phyloP scores from a whole-genome alignment of 2,797 vertebrate genomes.

The Notolepis coatsorum region DNA sequence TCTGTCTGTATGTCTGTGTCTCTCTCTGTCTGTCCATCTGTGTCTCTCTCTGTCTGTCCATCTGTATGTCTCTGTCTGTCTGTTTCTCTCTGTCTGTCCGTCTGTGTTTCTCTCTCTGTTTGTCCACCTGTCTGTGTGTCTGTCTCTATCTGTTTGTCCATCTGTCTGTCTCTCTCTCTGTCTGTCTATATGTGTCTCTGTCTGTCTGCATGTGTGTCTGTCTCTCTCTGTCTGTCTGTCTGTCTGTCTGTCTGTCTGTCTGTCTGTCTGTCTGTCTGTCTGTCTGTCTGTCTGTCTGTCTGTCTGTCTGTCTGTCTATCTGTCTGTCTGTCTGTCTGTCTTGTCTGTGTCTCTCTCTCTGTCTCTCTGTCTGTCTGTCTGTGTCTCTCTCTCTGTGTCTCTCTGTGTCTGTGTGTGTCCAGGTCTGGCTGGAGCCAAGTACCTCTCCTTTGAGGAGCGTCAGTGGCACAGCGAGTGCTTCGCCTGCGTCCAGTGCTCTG shows the following conservation, averaged over 20 bases:
- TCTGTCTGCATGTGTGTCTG: neutral
- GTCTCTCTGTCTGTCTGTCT: neutral
- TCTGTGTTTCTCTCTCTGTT: neutral
- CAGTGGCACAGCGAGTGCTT: constrained; percentile 98
- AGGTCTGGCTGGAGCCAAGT: constrained; percentile 92
- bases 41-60: neutral
- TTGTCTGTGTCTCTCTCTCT: neutral
- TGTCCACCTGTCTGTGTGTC: neutral
- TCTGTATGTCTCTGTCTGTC: no score
- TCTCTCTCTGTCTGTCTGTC: constrained; percentile 23
- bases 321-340: neutral
- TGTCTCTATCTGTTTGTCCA: neutral
- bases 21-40: neutral
- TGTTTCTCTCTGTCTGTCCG: neutral
- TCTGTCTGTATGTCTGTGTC: neutral
- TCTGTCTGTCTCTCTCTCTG: neutral
- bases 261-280: neutral
- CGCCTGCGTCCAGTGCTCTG: constrained; percentile 85
- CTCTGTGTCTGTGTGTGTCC: constrained; percentile 29
- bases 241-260: neutral
- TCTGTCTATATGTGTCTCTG: neutral
- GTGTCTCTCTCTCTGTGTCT: neutral
- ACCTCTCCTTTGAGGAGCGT: constrained; percentile 93
- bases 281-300: neutral
- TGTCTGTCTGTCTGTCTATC: neutral